Percentiles rank a stretch among this genome's conserved stretches.
Evolutionary conservation across 2,113 vertebrate species (phyloP).

Genomic region (Oryzias celebensis): DNA sequence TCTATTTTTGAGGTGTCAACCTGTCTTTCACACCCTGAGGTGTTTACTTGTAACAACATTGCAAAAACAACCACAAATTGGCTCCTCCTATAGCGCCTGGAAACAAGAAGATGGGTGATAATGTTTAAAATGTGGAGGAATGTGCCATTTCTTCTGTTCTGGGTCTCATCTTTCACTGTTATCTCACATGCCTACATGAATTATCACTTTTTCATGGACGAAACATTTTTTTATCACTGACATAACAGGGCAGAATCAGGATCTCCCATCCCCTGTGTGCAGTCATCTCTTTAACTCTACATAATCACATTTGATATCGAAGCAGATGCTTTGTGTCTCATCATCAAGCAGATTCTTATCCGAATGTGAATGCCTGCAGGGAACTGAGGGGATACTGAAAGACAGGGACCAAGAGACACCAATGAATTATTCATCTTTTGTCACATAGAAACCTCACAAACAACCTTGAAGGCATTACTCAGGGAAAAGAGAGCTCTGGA

Average conservation of each 20-base stretch:
- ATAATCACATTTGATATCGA: constrained; percentile 28
- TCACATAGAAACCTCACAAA: constrained; percentile 25
- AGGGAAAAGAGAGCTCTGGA: constrained; percentile 9
- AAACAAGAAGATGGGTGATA: neutral
- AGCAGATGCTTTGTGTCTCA: constrained; percentile 37
- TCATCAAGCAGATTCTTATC: constrained; percentile 31
- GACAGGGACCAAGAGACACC: constrained; percentile 14
- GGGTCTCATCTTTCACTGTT: neutral
- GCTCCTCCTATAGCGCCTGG: neutral
- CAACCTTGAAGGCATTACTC: constrained; percentile 30
- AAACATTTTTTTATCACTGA: constrained; percentile 2
- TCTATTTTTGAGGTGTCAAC: neutral
- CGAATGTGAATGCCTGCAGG: constrained; percentile 38
- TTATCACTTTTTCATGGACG: constrained; percentile 3
- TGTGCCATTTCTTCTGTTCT: neutral
- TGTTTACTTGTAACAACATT: neutral
- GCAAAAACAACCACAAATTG: neutral
- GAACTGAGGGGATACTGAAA: constrained; percentile 27
- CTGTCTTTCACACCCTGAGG: neutral
- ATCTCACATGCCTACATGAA: neutral
- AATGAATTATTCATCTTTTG: constrained; percentile 67
- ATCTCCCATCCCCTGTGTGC: neutral
- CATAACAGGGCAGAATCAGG: neutral
- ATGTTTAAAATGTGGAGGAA: neutral
- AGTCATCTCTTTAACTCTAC: constrained; percentile 7